phyloP scores from a whole-genome alignment of 2,797 vertebrate species.

The Silurus lanzhouensis region DNA sequence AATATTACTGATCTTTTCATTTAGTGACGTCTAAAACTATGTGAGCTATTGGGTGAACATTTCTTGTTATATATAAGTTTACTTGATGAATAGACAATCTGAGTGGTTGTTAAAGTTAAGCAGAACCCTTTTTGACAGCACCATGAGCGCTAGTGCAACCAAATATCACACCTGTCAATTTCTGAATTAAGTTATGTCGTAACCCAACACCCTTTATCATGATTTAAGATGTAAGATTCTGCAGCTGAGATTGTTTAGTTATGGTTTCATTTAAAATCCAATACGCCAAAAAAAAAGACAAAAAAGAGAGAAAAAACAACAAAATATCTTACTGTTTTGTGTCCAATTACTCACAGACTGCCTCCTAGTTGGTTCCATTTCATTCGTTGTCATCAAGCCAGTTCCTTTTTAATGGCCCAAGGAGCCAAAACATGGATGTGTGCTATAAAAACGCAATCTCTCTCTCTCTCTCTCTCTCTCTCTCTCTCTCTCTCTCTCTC shows the following conservation, averaged over 20 bases:
- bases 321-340: neutral
- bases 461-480: conserved; percentile 17
- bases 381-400: conserved; percentile 46
- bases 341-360: conserved; percentile 9
- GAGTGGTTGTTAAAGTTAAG: neutral
- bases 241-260: neutral
- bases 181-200: conserved; percentile 6
- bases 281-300: neutral
- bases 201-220: neutral
- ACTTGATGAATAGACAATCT: neutral
- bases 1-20: neutral
- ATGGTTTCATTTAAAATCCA: conserved; percentile 18
- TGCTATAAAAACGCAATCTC: conserved; percentile 53
- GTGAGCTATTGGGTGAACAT: neutral
- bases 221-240: neutral
- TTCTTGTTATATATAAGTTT: neutral
- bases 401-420: conserved; percentile 57
- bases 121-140: neutral
- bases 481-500: conserved; percentile 7
- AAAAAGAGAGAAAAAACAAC: neutral
- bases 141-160: neutral
- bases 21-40: neutral
- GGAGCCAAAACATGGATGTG: conserved; percentile 72
- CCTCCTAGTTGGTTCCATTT: conserved; percentile 24
- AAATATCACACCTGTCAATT: neutral